A percentile compares a stretch with the other conserved stretches of the same genome.
phyloP scores from a whole-genome alignment of 2,797 vertebrate genomes.

The Hyperoplus immaculatus region DNA sequence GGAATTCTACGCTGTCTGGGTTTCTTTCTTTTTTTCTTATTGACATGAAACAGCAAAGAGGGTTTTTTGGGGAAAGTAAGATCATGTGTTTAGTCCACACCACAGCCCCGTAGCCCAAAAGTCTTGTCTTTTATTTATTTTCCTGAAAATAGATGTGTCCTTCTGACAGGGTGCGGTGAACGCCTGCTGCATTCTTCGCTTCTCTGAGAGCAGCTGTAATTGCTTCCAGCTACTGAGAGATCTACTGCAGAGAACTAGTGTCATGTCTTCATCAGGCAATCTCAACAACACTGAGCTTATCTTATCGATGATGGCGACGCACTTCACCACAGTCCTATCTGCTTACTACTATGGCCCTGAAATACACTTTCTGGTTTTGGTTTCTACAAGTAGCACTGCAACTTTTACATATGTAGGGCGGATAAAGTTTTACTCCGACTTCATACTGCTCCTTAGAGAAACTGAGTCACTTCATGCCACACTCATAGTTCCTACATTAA shows the following conservation, averaged over 20 bases:
- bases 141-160: conserved; percentile 62
- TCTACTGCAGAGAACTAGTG: conserved; percentile 51
- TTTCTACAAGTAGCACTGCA: not conserved
- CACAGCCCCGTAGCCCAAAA: conserved; percentile 64
- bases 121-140: conserved; percentile 62
- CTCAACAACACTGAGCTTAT: conserved; percentile 38
- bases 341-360: not conserved
- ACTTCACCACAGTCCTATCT: not conserved
- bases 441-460: conserved; percentile 24
- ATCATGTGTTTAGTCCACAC: conserved; percentile 69
- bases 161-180: conserved; percentile 74
- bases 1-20: conserved; percentile 31
- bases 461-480: conserved; percentile 19
- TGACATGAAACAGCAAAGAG: conserved; percentile 46
- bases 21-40: conserved; percentile 36
- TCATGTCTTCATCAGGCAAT: conserved; percentile 71
- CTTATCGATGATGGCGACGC: conserved; percentile 48
- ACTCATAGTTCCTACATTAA: conserved; percentile 44
- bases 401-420: conserved; percentile 7
- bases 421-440: not conserved
- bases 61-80: conserved; percentile 57
- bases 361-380: not conserved
- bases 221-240: conserved; percentile 81
- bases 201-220: conserved; percentile 78
- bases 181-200: conserved; percentile 78